Percentiles rank a stretch among this genome's conserved stretches.
These are phyloP conservation scores for Chymomyza amoena DNA, from an alignment of 2,888 invertebrate species.

Conservation along the genomic window DNA sequence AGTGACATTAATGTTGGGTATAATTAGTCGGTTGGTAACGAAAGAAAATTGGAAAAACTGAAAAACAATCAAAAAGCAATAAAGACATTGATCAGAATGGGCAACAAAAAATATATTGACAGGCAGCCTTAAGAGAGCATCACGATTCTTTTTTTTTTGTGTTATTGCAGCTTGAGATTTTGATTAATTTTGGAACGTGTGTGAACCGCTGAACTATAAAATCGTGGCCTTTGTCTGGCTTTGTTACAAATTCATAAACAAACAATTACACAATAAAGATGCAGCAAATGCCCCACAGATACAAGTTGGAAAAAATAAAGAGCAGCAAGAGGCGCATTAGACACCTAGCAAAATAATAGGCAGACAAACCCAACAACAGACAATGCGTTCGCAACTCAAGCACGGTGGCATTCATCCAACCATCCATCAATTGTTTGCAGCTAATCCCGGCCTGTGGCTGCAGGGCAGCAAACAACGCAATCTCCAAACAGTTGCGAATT, in stretches of 20 bases:
- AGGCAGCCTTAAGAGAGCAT: slow-evolving; percentile 24
- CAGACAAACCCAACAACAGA: slow-evolving; percentile 3
- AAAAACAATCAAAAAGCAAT: slow-evolving; percentile 64
- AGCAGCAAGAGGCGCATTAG: slow-evolving; percentile 32
- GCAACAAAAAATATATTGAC: slow-evolving; percentile 61
- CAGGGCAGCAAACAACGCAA: slow-evolving; percentile 55
- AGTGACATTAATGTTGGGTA: slow-evolving; percentile 68
- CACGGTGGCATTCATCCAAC: slow-evolving; percentile 56
- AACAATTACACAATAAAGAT: slow-evolving; percentile 66
- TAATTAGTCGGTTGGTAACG: slow-evolving; percentile 51
- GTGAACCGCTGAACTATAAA: slow-evolving; percentile 58
- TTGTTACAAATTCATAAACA: slow-evolving; percentile 64
- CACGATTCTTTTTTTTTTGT: slow-evolving; percentile 21
- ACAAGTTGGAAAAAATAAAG: slow-evolving; percentile 21
- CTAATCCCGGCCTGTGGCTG: slow-evolving; percentile 74
- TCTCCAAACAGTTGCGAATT: slow-evolving; percentile 53
- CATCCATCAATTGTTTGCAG: slow-evolving; percentile 37
- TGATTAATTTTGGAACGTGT: slow-evolving; percentile 66
- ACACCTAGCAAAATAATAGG: slow-evolving; percentile 59
- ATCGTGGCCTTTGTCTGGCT: slow-evolving; percentile 57
- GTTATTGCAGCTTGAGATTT: slow-evolving; percentile 66
- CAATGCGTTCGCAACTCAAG: slow-evolving; percentile 46
- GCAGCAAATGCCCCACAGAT: slow-evolving; percentile 49
- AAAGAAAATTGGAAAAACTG: slow-evolving; percentile 21
- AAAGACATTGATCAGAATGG: slow-evolving; percentile 45